These are phyloP conservation scores for Eurystomus gularis DNA, from an alignment of 2,113 vertebrate species.

Conservation along the genomic window DNA sequence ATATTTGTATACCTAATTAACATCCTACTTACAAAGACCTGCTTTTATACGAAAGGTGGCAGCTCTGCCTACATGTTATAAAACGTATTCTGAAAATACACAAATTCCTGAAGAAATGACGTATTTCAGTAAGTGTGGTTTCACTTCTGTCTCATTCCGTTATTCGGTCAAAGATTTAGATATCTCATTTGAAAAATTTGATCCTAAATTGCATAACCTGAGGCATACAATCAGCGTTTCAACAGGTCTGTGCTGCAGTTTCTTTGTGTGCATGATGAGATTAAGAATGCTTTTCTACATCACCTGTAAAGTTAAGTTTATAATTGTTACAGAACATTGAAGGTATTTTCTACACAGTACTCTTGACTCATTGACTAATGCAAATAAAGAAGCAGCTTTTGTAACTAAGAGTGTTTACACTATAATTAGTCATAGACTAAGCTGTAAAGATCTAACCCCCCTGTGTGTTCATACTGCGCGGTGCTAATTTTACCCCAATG, in stretches of 20 bases:
- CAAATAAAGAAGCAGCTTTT: not conserved
- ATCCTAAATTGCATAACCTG: not conserved
- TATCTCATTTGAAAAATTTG: not conserved
- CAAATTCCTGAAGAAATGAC: accelerated
- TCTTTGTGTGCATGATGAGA: not conserved
- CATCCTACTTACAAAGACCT: not conserved
- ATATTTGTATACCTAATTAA: not conserved
- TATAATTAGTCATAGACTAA: not conserved
- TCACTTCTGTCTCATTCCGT: not conserved
- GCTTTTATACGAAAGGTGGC: not conserved
- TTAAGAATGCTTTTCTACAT: not conserved
- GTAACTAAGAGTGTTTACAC: not conserved
- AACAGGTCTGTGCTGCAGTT: not conserved
- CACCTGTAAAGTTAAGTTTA: not conserved
- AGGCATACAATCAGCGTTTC: accelerated
- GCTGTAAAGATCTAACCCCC: not conserved
- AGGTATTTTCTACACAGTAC: not conserved
- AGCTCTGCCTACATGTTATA: not conserved
- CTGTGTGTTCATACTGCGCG: not conserved
- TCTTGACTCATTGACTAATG: not conserved
- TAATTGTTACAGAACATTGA: not conserved
- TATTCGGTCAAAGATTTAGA: not conserved
- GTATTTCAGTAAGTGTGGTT: not conserved
- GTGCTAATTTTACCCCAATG: not conserved
- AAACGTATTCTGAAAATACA: not conserved